Base-by-base conservation (phyloP, 2,888 invertebrate species). In the Lasioglossum villosulum region DNA sequence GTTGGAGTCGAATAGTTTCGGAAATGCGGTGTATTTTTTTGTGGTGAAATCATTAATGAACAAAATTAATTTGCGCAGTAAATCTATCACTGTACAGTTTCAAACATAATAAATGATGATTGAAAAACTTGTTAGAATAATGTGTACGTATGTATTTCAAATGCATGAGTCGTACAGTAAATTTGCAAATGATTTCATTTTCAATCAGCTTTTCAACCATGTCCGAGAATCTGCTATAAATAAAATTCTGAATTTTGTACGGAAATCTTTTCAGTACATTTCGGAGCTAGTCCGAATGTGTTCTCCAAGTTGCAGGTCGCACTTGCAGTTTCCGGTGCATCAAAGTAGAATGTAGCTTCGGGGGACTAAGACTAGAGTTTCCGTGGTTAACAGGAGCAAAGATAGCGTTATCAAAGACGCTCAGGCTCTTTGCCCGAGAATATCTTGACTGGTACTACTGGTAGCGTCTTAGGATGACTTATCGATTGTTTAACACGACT, bases 371-470 rank as follows among this genome's bases (percentile, higher is more conserved):
- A 30, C 30, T 2, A 14, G 27, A 27, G 27, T 30, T 66, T 66
- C 66, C 34, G 66, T 34, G 30, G 66, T 66, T 66, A 66, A 34
- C 34, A 34, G 66, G 14, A 30, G 30, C 30, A 34, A 66, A 66
- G 34, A 66, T 66, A 66, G 30, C 66, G 66, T 66, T 63, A 66
- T 66, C 66, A 66, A 66, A 66, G 66, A 66, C 66, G 34, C 59
- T 27, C 34, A 23, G 30, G 66, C 30, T 34, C 34, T 2, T 19
- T 30, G 14, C 19, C 34, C 30, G 66, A 19, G 66, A 34, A 66
- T 66, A 66, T 66, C 66, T 66, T 34, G 66, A 66, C 66, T 34
- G 6, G 30, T 19, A 30, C 66, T 8, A 66, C 66, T 66, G 30
- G 34, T 6, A 16, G 6, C 66, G 30, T 6, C 66, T 19, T 14